These are phyloP conservation scores for Phyllopteryx taeniolatus DNA, from an alignment of 2,113 vertebrate genomes.

Conservation along the genomic window DNA sequence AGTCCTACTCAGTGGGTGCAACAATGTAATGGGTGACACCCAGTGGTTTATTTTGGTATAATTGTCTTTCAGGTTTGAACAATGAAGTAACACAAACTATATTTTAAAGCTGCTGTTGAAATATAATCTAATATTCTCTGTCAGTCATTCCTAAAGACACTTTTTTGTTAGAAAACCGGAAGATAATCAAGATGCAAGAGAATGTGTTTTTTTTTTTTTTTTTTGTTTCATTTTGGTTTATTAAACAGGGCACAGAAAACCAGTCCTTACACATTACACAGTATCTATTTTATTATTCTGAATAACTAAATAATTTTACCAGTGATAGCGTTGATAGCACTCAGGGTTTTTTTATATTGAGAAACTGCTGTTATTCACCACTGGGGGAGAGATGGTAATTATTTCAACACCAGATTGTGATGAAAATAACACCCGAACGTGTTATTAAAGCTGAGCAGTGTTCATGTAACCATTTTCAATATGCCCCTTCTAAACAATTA, in stretches of 20 bases:
- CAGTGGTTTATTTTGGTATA: neutral
- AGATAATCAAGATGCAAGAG: neutral
- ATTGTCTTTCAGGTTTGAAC: neutral
- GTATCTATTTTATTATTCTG: neutral
- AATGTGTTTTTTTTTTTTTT: neutral
- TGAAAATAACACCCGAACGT: conserved; percentile 30
- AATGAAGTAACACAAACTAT: neutral
- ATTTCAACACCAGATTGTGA: conserved; percentile 6
- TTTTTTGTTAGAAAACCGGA: neutral
- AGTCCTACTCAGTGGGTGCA: neutral
- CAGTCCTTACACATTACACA: neutral
- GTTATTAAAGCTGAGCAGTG: conserved; percentile 40
- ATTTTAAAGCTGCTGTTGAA: neutral
- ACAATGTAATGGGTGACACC: neutral
- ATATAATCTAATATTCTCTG: neutral
- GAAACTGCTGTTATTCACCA: conserved; percentile 20
- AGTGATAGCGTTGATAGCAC: neutral
- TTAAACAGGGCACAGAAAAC: neutral
- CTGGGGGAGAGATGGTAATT: conserved; percentile 1
- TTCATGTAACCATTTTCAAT: conserved; percentile 34
- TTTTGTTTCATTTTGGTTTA: too few relatives aligned
- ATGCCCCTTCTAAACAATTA: neutral
- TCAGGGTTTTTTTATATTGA: conserved; percentile 6
- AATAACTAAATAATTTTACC: neutral
- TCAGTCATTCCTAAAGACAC: too few relatives aligned